These are phyloP conservation scores for Sciaenops ocellatus DNA, from an alignment of 2,797 vertebrate species.

Conservation along the genomic window DNA sequence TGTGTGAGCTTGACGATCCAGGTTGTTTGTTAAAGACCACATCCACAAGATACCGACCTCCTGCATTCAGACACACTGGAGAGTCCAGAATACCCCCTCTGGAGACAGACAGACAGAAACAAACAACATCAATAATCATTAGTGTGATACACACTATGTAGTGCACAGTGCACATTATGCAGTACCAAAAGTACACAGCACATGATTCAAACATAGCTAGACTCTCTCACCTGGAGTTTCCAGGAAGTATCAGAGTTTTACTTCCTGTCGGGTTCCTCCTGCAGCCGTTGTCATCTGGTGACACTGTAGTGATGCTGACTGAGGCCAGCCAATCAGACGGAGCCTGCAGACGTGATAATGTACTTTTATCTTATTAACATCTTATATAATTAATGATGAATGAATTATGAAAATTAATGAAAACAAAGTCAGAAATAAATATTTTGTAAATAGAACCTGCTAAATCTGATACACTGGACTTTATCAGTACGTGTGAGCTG, in stretches of 20 bases:
- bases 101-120: neutral
- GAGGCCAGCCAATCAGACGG: constrained; percentile 87
- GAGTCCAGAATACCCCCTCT: constrained; percentile 79
- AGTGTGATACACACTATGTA: no score
- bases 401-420: no score
- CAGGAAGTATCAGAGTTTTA: constrained; percentile 79
- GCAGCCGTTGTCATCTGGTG: constrained; percentile 72
- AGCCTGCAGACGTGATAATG: constrained; percentile 73
- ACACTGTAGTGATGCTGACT: constrained; percentile 71
- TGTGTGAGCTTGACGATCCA: constrained; percentile 67
- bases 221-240: constrained; percentile 83
- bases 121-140: no score
- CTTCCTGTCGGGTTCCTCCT: constrained; percentile 65
- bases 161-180: no score
- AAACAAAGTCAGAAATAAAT: no score
- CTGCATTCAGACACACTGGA: constrained; percentile 85
- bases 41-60: constrained; percentile 85
- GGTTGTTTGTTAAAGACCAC: constrained; percentile 84
- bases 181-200: no score
- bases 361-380: neutral
- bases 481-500: no score
- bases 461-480: no score
- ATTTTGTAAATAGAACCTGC: no score
- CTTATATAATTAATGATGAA: neutral
- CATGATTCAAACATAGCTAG: no score